A percentile compares a stretch with the other conserved stretches of the same genome.
phyloP scores from a whole-genome alignment of 2,113 vertebrate genomes.

The Hippocampus abdominalis region DNA sequence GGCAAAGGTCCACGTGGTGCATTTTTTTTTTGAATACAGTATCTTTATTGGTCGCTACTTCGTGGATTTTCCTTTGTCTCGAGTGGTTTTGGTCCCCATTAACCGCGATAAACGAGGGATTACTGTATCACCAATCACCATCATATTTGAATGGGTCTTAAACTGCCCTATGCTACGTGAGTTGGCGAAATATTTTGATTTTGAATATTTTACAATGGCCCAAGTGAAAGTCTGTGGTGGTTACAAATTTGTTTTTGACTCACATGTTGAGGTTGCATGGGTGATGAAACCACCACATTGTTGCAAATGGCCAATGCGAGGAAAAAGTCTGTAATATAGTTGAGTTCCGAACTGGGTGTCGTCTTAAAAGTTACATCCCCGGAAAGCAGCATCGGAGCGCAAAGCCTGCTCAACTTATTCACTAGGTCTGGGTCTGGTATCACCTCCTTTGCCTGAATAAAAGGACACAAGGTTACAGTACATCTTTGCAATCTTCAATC shows the following conservation, averaged over 20 bases:
- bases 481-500: no score
- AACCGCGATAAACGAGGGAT: no score
- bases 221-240: not conserved
- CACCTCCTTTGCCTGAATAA: slow-evolving; percentile 83
- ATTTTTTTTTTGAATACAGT: no score
- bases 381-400: slow-evolving; percentile 31
- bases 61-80: no score
- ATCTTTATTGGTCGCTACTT: no score
- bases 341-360: slow-evolving; percentile 60
- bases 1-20: no score
- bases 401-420: slow-evolving; percentile 76
- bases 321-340: slow-evolving; percentile 86
- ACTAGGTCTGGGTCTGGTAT: slow-evolving; percentile 81
- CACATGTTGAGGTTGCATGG: slow-evolving; percentile 73
- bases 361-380: not conserved
- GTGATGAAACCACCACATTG: slow-evolving; percentile 87
- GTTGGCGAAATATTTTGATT: no score
- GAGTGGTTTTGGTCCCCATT: no score
- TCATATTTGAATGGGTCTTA: no score
- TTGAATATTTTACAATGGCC: not conserved
- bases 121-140: no score
- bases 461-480: slow-evolving; percentile 14
- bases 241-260: slow-evolving; percentile 9
- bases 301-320: slow-evolving; percentile 89
- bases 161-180: no score